These are phyloP conservation scores for Eutrigla gurnardus DNA, from an alignment of 2,797 vertebrate genomes.

Conservation along the genomic window DNA sequence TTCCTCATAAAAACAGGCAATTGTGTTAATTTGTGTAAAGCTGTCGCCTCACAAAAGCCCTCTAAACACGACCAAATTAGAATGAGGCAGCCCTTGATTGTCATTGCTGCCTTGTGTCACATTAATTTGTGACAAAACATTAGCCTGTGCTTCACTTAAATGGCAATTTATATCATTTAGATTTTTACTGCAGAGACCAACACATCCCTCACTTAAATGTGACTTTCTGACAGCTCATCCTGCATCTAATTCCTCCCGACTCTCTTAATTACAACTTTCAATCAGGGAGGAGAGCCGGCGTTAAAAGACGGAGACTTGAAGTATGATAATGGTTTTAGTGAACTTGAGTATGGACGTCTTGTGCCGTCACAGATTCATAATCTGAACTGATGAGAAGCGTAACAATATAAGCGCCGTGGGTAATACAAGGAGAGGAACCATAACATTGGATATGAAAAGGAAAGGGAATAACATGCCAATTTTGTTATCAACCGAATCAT, in stretches of 20 bases:
- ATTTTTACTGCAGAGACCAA: constrained; percentile 92
- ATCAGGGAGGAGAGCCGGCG: constrained; percentile 76
- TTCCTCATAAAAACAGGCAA: constrained; percentile 95
- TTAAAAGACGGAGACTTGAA: constrained; percentile 35
- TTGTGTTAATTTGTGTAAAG: constrained; percentile 98
- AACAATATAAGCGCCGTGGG: constrained; percentile 25
- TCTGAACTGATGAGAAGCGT: constrained; percentile 66
- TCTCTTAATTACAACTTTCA: constrained; percentile 99
- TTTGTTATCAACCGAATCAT: neutral
- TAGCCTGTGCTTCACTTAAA: constrained; percentile 98
- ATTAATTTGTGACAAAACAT: constrained; percentile 99
- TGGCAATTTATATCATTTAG: constrained; percentile 99
- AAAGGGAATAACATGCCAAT: neutral
- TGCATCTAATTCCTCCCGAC: constrained; percentile 92
- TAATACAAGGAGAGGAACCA: neutral
- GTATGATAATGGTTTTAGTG: constrained; percentile 49
- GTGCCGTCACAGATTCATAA: constrained; percentile 52
- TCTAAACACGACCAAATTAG: constrained; percentile 99
- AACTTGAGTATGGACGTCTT: constrained; percentile 22
- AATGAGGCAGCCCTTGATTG: constrained; percentile 97
- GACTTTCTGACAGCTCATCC: constrained; percentile 99
- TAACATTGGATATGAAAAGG: neutral
- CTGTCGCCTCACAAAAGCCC: constrained; percentile 92
- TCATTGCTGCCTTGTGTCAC: constrained; percentile 98
- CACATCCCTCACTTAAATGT: constrained; percentile 99